Evolutionary conservation across 2,888 invertebrate species (phyloP), one percentile per base, ranked within the genome.

Genomic region (Rhogogaster chlorosoma): DNA sequence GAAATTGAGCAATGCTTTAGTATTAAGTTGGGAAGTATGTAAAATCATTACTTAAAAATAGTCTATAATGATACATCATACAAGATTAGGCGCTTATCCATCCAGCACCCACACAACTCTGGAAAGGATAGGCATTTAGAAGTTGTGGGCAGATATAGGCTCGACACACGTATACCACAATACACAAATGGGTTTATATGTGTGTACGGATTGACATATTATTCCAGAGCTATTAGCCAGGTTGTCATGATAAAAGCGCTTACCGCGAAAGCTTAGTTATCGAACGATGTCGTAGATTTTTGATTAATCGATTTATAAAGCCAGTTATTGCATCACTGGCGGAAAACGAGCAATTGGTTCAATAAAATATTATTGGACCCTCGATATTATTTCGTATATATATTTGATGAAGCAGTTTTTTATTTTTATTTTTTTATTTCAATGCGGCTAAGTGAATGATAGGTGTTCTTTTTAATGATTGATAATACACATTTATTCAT

Each of bases 251-350:
- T 85, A 85, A 85, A 85, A 78, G 84, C 57, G 84, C 84, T 70
- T 57, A 82, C 80, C 82, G 57, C 80, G 45, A 85, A 85, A 85
- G 84, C 84, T 85, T 71, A 85, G 80, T 85, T 85, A 85, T 85
- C 84, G 82, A 67, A 85, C 64, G 71, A 82, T 77, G 84, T 85
- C 84, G 84, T 85, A 85, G 82, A 85, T 85, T 85, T 85, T 85
- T 85, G 84, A 85, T 85, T 85, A 85, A 85, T 85, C 84, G 84
- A 70, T 85, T 85, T 82, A 85, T 85, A 49, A 85, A 85, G 80
- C 84, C 84, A 36, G 82, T 12, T 82, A 85, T 85, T 85, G 26
- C 84, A 82, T 85, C 80, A 70, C 82, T 82, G 53, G 38, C 67
- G 67, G 38, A 82, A 53, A 80, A 64, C 45, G 18, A 38, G 82